A percentile compares a stretch with the other conserved stretches of the same genome.
Conservation (phyloP, 1,140 invertebrate species). For the Ruditapes philippinarum region DNA sequence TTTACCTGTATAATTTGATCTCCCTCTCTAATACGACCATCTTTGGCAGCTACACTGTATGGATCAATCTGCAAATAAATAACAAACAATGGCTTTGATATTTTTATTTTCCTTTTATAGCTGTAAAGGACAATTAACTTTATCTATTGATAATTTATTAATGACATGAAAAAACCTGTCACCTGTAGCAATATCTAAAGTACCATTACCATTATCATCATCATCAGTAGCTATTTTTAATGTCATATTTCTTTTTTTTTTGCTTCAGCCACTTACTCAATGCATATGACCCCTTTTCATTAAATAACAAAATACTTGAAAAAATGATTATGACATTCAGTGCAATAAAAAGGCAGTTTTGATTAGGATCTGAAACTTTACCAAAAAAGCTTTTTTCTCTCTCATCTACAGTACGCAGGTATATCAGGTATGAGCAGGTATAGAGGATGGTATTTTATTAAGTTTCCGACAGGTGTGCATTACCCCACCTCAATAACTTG, state of each 20-base stretch:
- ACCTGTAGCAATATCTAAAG: too few relatives aligned
- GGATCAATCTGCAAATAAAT: conserved; percentile 88
- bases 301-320: too few relatives aligned
- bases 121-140: too few relatives aligned
- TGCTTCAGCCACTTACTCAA: too few relatives aligned
- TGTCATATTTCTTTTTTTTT: too few relatives aligned
- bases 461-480: background rate
- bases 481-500: conserved; percentile 2
- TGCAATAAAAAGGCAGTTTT: background rate
- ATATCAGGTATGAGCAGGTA: too few relatives aligned
- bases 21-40: conserved; percentile 91
- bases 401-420: background rate
- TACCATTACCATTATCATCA: too few relatives aligned
- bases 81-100: background rate
- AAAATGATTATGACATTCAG: too few relatives aligned
- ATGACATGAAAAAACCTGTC: too few relatives aligned
- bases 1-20: conserved; percentile 90
- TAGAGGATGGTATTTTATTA: conserved; percentile 10
- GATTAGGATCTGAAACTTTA: background rate
- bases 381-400: background rate
- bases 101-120: too few relatives aligned
- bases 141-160: too few relatives aligned
- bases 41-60: conserved; percentile 90
- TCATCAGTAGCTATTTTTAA: too few relatives aligned
- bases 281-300: background rate